These are phyloP conservation scores for Prolemur simus DNA, from an alignment of 2,113 vertebrate species.

Conservation along the genomic window DNA sequence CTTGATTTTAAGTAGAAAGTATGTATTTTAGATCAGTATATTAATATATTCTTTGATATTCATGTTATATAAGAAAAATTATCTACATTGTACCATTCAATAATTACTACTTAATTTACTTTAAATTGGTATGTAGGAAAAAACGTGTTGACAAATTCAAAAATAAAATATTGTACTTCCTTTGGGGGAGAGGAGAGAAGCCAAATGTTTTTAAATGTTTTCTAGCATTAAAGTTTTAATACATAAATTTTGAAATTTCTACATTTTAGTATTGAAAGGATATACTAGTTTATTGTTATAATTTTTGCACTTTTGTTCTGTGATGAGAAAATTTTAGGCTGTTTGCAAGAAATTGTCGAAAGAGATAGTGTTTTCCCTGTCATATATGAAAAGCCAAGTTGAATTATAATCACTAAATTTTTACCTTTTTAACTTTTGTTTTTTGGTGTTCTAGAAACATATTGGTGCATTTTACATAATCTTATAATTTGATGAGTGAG, in stretches of 20 bases:
- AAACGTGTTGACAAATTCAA: constrained; percentile 2
- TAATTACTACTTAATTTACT: neutral
- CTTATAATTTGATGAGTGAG: neutral
- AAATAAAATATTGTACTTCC: constrained; percentile 25
- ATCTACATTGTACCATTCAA: neutral
- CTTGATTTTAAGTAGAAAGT: constrained; percentile 15
- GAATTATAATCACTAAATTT: neutral
- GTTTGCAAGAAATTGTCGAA: neutral
- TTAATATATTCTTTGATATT: constrained; percentile 14
- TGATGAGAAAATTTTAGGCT: constrained; percentile 3
- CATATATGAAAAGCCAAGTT: neutral
- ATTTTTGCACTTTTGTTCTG: constrained; percentile 14
- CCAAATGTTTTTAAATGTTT: constrained; percentile 21
- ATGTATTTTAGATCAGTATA: constrained; percentile 18
- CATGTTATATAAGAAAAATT: neutral
- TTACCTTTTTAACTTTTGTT: neutral
- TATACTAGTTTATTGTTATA: neutral
- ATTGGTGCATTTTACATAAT: neutral
- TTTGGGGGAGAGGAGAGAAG: neutral
- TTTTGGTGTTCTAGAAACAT: neutral
- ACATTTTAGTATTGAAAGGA: neutral
- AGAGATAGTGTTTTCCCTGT: neutral
- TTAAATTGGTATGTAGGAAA: constrained; percentile 19
- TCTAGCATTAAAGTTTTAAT: neutral
- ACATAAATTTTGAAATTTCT: neutral